Percentiles rank a stretch among this genome's conserved stretches.
These are phyloP conservation scores for Micropoecilia bifurca DNA, from an alignment of 2,797 vertebrate species.

Conservation along the genomic window DNA sequence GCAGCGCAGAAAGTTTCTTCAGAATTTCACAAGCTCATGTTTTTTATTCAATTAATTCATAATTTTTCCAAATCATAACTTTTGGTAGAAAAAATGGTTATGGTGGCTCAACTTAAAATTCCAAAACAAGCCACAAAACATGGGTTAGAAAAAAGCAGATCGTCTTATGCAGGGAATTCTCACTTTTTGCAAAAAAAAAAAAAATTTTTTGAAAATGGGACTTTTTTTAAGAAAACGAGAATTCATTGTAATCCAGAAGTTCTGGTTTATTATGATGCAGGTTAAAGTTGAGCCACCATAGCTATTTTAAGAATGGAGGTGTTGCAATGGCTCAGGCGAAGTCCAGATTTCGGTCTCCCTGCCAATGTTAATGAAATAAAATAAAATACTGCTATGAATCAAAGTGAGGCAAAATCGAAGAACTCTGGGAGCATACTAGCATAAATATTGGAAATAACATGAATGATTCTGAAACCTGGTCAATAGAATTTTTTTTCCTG, in stretches of 20 bases:
- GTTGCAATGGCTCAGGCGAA: neutral
- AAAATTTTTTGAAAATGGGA: too few species aligned
- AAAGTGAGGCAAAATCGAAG: neutral
- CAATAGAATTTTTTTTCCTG: neutral
- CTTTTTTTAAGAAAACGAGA: too few species aligned
- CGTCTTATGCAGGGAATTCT: neutral
- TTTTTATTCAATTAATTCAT: neutral
- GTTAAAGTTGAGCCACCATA: too few species aligned
- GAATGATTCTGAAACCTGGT: neutral
- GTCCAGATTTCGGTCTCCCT: neutral
- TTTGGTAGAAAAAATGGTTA: neutral
- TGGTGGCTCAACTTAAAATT: neutral
- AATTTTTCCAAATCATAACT: neutral
- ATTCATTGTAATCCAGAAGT: too few species aligned
- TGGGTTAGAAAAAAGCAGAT: neutral
- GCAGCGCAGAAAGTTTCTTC: neutral
- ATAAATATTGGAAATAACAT: neutral
- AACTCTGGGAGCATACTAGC: neutral
- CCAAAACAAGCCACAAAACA: neutral
- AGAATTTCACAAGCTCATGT: neutral
- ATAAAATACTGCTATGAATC: neutral
- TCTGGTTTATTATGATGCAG: too few species aligned
- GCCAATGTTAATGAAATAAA: neutral
- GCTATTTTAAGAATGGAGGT: neutral
- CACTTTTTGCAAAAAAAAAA: neutral